Evolutionary conservation across 2,888 invertebrate species (phyloP), one percentile per base, ranked within the genome.

Genomic region (Drosophila hamatofila): DNA sequence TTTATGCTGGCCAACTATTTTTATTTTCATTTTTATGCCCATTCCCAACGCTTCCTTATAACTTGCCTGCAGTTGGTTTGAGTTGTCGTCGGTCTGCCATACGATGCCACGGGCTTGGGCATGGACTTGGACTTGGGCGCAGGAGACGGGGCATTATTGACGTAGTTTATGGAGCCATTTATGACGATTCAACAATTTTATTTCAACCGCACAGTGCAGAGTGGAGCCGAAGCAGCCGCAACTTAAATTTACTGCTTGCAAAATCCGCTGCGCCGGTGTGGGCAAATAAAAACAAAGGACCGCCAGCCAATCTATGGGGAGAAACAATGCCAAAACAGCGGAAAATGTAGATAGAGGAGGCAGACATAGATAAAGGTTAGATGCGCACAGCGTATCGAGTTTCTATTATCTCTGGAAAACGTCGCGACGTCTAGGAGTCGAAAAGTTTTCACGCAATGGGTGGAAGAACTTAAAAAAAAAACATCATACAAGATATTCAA

Each of bases 161-260:
- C 85, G 90, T 82, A 84, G 85, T 87, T 87, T 87, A 87, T 90
- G 90, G 80, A 87, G 88, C 89, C 90, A 87, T 87, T 87, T 87
- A 89, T 87, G 90, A 90, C 90, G 88, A 90, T 90, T 90, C 86
- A 86, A 90, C 90, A 90, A 86, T 86, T 86, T 86, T 86, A 87
- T 86, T 86, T 90, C 84, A 79, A 81, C 90, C 89, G 69, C 90
- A 88, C 88, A 83, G 66, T 67, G 88, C 78, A 82, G 44, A 68
- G 59, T 41, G 68, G 23, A 41, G 61, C 41, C 33, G 57, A 25
- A 46, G 68, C 67, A 72, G 73, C 72, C 72, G 55, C 79, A 79
- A 79, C 90, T 86, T 84, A 77, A 90, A 90, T 86, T 90, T 86
- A 90, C 87, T 88, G 80, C 90, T 78, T 62, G 83, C 80, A 70